phyloP scores from a whole-genome alignment of 2,113 vertebrate species.

The Monarcha castaneiventris region DNA sequence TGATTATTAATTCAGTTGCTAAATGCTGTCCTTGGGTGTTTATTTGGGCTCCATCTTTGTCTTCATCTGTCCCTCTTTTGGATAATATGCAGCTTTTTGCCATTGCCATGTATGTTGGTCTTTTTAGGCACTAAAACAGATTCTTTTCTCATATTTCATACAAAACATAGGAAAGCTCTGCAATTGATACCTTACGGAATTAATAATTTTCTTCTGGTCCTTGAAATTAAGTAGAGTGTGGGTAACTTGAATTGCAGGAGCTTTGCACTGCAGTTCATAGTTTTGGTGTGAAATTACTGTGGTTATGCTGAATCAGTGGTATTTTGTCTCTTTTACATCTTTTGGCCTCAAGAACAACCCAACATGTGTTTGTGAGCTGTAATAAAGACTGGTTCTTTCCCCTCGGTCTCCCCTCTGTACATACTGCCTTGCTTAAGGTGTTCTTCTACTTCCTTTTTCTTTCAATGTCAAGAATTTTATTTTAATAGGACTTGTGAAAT shows the following conservation, averaged over 20 bases:
- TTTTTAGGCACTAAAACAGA: background rate
- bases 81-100: background rate
- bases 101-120: background rate
- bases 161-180: background rate
- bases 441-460: background rate
- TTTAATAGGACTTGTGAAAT: slow-evolving; percentile 6
- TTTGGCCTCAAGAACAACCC: background rate
- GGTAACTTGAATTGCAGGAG: background rate
- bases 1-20: background rate
- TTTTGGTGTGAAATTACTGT: background rate
- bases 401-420: background rate
- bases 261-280: background rate
- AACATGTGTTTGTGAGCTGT: background rate
- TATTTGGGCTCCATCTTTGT: background rate
- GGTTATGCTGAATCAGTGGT: background rate
- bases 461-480: background rate
- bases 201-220: background rate
- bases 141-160: background rate
- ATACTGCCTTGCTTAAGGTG: background rate
- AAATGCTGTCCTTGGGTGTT: background rate
- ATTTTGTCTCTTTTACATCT: background rate
- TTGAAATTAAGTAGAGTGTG: background rate
- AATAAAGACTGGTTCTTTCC: background rate
- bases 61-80: background rate
- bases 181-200: background rate